A percentile compares a stretch with the other conserved stretches of the same genome.
Conservation (phyloP, 1,140 invertebrate species). For the Hestina assimilis region DNA sequence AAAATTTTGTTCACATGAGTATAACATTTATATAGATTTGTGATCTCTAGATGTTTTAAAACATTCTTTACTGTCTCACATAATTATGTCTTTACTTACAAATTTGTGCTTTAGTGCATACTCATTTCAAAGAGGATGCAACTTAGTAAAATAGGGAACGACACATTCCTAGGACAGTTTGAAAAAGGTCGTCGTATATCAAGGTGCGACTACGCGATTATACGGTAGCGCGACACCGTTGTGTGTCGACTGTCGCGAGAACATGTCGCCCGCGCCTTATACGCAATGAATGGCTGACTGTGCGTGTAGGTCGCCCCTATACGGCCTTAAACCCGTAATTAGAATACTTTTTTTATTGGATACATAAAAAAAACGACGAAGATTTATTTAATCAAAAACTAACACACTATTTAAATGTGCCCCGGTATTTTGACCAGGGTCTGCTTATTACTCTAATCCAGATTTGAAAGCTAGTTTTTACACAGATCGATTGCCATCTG, state of each 20-base stretch:
- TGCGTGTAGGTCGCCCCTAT: constrained; percentile 42
- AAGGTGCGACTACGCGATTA: constrained; percentile 33
- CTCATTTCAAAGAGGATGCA: constrained; percentile 1
- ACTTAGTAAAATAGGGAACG: not conserved
- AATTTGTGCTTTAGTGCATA: not conserved
- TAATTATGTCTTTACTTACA: no score
- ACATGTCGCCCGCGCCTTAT: constrained; percentile 48
- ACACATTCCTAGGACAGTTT: constrained; percentile 11
- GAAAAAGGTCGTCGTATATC: constrained; percentile 33
- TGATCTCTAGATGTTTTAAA: no score
- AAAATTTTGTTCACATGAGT: no score
- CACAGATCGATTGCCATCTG: no score
- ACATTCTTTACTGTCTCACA: not conserved
- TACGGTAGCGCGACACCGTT: constrained; percentile 44
- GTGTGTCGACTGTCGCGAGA: constrained; percentile 36
- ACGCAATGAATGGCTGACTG: constrained; percentile 44
- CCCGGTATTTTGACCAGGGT: no score
- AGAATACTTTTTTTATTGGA: constrained; percentile 35
- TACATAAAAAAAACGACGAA: constrained; percentile 18
- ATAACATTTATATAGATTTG: no score
- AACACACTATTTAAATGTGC: no score
- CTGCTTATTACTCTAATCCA: no score
- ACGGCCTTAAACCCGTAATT: constrained; percentile 44
- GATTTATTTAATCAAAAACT: not conserved
- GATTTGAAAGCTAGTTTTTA: no score